A percentile compares a stretch with the other conserved stretches of the same genome.
Conservation (phyloP, 2,797 vertebrate species). For the Salmo trutta region DNA sequence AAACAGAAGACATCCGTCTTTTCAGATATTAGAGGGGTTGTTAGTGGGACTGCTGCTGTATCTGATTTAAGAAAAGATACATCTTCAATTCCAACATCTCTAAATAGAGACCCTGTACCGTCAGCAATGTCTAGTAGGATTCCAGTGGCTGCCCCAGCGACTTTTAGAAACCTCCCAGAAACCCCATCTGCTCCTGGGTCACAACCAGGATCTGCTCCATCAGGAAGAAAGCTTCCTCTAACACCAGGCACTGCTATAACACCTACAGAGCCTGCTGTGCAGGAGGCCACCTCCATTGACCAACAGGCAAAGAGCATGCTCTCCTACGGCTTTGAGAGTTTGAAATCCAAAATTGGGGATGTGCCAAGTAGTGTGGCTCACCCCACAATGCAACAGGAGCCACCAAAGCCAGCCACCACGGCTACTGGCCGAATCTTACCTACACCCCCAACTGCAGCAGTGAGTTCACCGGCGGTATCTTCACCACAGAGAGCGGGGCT, state of each 20-base stretch:
- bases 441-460: conserved; percentile 31
- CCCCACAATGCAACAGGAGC: conserved; percentile 34
- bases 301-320: conserved; percentile 66
- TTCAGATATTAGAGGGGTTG: conserved; percentile 69
- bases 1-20: conserved; percentile 72
- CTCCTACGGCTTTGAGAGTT: conserved; percentile 68
- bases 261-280: conserved; percentile 17
- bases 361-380: conserved; percentile 38
- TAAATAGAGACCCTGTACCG: conserved; percentile 26
- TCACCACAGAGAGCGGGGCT: conserved; percentile 54
- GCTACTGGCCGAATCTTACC: conserved; percentile 22
- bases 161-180: conserved; percentile 40
- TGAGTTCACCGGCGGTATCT: conserved; percentile 29
- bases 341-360: conserved; percentile 75
- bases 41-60: conserved; percentile 64
- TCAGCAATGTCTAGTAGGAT: conserved; percentile 32
- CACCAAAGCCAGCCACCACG: conserved; percentile 35
- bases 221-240: conserved; percentile 56
- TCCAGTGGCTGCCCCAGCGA: conserved; percentile 36
- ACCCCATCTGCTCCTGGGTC: conserved; percentile 45
- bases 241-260: conserved; percentile 29
- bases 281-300: conserved; percentile 37
- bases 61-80: conserved; percentile 54
- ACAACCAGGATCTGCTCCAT: conserved; percentile 41
- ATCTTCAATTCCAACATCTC: neutral